Conservation (phyloP, 2,797 vertebrate species). For the Schizopygopsis pylzovi region DNA sequence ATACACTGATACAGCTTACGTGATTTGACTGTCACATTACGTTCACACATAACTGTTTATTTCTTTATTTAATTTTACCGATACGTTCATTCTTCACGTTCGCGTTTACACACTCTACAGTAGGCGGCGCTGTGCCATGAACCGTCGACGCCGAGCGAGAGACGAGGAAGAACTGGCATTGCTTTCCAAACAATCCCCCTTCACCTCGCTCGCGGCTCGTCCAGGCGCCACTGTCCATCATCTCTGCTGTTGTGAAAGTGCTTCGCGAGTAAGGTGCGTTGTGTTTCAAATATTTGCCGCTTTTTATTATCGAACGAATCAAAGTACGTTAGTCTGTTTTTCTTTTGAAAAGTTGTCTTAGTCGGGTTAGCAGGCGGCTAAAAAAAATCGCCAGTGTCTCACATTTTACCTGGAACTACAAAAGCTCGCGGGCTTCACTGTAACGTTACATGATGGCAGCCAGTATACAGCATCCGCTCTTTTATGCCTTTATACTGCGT, state of each 20-base stretch:
- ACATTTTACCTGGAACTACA: constrained; percentile 35
- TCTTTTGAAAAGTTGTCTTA: constrained; percentile 42
- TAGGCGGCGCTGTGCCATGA: constrained; percentile 21
- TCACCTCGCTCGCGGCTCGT: neutral
- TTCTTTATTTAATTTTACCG: neutral
- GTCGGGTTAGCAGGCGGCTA: constrained; percentile 37
- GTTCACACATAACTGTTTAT: neutral
- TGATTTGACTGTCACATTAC: neutral
- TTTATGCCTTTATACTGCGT: neutral
- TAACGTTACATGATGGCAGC: constrained; percentile 1
- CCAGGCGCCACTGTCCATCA: neutral
- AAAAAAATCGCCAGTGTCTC: constrained; percentile 33
- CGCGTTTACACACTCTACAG: neutral
- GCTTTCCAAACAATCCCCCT: constrained; percentile 51
- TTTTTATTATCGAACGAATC: neutral
- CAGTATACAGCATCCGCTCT: constrained; percentile 19
- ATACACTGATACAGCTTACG: neutral
- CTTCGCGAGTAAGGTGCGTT: constrained; percentile 38
- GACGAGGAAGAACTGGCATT: constrained; percentile 25
- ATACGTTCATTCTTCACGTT: neutral
- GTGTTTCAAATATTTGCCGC: neutral
- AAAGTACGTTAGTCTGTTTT: neutral
- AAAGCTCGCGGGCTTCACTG: constrained; percentile 40
- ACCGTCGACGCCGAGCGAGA: neutral
- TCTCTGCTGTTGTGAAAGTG: neutral